phyloP scores from a whole-genome alignment of 1,140 invertebrate genomes.

The Belonocnema kinseyi region DNA sequence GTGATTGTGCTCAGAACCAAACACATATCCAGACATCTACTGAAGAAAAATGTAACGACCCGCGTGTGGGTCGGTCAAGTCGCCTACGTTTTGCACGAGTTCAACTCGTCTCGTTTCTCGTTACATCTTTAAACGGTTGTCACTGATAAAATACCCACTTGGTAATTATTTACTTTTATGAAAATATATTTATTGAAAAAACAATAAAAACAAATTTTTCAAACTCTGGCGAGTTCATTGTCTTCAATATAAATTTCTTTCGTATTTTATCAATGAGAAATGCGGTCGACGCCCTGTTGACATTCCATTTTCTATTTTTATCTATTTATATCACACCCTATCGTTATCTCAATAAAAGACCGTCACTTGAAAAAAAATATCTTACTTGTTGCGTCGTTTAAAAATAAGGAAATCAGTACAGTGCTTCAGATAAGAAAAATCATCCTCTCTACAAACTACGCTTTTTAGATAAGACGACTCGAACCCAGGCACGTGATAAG shows the following conservation, averaged over 20 bases:
- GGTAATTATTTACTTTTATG: neutral
- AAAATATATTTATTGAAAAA: neutral
- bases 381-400: neutral
- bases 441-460: slow-evolving; percentile 4
- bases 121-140: neutral
- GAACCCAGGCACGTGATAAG: slow-evolving; percentile 17
- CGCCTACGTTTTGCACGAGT: slow-evolving; percentile 48
- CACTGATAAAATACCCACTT: neutral
- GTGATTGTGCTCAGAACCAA: neutral
- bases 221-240: neutral
- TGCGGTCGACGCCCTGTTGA: neutral
- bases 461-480: neutral
- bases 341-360: neutral
- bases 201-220: neutral
- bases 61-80: slow-evolving; percentile 51
- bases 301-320: neutral
- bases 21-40: slow-evolving; percentile 12
- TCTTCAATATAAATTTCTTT: neutral
- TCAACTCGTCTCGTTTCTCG: slow-evolving; percentile 3
- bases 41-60: slow-evolving; percentile 43
- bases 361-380: neutral
- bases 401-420: neutral
- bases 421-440: slow-evolving; percentile 10
- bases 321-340: neutral
- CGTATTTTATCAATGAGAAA: neutral